Evolutionary conservation across 2,888 invertebrate genomes (phyloP).

Genomic region (Schizaphis graminum): DNA sequence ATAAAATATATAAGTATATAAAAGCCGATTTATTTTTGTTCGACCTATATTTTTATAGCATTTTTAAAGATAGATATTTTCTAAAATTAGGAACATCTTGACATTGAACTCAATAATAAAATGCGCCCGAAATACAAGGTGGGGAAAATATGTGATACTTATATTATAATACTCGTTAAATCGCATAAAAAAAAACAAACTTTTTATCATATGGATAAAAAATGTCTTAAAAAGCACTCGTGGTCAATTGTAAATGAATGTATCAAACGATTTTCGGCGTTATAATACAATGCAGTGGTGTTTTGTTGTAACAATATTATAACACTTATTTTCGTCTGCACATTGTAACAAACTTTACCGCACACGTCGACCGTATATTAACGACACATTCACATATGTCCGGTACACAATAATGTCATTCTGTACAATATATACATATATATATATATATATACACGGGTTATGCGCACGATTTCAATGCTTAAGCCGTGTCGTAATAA

Average conservation of each 20-base stretch:
- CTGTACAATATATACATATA: too few relatives aligned
- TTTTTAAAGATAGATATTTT: neutral
- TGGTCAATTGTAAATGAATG: neutral
- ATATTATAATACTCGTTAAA: neutral
- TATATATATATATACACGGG: too few relatives aligned
- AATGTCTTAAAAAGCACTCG: neutral
- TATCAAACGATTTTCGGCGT: neutral
- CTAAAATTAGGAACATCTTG: conserved; percentile 30
- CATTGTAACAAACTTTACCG: neutral
- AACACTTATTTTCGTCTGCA: neutral
- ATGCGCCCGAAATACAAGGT: neutral
- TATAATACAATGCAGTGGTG: neutral
- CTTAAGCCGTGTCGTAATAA: neutral
- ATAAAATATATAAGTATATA: neutral
- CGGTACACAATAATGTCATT: too few relatives aligned
- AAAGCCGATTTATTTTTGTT: conserved; percentile 28
- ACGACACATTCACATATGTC: neutral
- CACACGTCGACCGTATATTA: neutral
- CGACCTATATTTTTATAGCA: conserved; percentile 23
- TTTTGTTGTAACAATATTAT: neutral
- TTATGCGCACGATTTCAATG: neutral
- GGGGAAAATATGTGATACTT: neutral
- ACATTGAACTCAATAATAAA: conserved; percentile 22
- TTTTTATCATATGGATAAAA: neutral
- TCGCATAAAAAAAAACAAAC: neutral